Conservation (phyloP, 53 echinoderm and acorn worm species). For the Echinarachnius parma region DNA sequence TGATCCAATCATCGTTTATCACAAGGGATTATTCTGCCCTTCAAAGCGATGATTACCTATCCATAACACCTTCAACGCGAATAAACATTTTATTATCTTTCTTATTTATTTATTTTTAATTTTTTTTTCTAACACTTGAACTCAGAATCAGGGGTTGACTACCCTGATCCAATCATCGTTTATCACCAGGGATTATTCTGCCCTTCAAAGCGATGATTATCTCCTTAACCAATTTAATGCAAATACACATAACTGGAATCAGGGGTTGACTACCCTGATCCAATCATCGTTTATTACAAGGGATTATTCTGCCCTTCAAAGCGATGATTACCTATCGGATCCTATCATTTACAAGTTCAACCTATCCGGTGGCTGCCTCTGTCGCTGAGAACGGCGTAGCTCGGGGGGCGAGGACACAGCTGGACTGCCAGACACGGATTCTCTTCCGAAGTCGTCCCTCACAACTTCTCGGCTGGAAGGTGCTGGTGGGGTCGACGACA, state of each 20-base stretch:
- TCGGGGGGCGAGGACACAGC: background rate
- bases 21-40: constrained; percentile 15
- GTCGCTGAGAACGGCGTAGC: constrained; percentile 24
- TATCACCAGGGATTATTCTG: too few species aligned
- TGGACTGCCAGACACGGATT: background rate
- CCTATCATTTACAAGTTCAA: constrained; percentile 16
- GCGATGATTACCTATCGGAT: background rate
- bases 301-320: constrained; percentile 19
- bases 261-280: constrained; percentile 4
- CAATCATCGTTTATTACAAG: constrained; percentile 1
- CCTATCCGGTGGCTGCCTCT: constrained; percentile 24
- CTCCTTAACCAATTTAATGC: too few species aligned
- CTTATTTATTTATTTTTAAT: too few species aligned
- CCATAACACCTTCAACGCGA: too few species aligned
- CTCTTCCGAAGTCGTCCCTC: background rate
- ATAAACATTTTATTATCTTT: too few species aligned
- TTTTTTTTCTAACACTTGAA: too few species aligned
- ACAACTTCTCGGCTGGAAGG: background rate
- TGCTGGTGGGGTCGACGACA: background rate
- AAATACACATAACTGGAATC: too few species aligned
- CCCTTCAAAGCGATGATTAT: too few species aligned
- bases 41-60: constrained; percentile 1
- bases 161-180: too few species aligned
- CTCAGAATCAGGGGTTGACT: too few species aligned
- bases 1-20: constrained; percentile 4